Base-by-base conservation (phyloP, 2,113 vertebrate genomes). In the Siniperca chuatsi region DNA sequence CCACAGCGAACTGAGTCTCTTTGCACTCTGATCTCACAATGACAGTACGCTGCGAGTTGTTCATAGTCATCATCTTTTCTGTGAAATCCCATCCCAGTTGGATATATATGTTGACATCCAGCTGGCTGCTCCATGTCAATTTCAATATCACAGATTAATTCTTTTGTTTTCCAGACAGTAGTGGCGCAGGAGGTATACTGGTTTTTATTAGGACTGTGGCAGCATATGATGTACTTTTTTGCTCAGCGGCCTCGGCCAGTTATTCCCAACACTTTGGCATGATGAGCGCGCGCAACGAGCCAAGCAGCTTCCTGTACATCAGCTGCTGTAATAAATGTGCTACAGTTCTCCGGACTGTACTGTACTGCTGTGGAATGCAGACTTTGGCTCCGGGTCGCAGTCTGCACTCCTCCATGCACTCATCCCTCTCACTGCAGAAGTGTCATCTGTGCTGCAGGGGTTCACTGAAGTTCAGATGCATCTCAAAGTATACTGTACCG, bases 291-390 rank as follows among this genome's bases (percentile, higher is more conserved):
- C 3, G 4, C 75, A 42, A 60, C 10, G 25, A 75, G 90, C 90
- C 92, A 85, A 92, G 94, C 86, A 86, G 86, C 91, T 92, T 95
- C 94, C 92, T 93, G 87, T 88, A 92, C 89, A 97, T 97, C 95
- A 96, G 90, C 92, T 85, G 82, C 95, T 95, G 8, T 96, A 95
- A 93, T 91, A 91, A 90, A 89, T 86, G 90, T 82, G 83, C 81
- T 68, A 55, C 70, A 83, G 76, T 50, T 6, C 72, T 89, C 42
- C 11, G 79, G 78, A 94, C 95, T 71, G 50, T 46, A 60, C 12
- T 85, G 86, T 82, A 69, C 78, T 78, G 83, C 81, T 0, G 70
- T 57, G 92, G 92, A 91, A 92, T 91, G 85, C 84, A 91, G 92
- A 93, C 95, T 78, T 90, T 95, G 94, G 93, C 91, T 90, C 62